phyloP scores from a whole-genome alignment of 2,888 invertebrate species.

The Rotaria magnacalcarata region DNA sequence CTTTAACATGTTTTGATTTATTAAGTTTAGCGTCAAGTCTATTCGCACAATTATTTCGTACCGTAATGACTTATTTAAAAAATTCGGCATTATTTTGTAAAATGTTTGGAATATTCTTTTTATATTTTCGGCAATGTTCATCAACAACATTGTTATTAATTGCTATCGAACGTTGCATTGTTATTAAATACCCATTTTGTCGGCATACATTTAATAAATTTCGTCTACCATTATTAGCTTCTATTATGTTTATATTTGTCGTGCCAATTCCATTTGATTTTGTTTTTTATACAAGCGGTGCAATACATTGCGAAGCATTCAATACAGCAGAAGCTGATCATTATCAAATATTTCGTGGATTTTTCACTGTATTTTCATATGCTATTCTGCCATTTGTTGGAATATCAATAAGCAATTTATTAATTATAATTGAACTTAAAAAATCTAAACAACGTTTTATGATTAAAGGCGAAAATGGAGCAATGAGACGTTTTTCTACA shows the following conservation, averaged over 20 bases:
- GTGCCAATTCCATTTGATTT: constrained; percentile 29
- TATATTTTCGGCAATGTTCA: constrained; percentile 36
- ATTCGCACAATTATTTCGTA: constrained; percentile 24
- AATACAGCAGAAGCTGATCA: background rate
- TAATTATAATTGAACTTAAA: constrained; percentile 21
- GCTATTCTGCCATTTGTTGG: background rate
- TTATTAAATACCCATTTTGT: constrained; percentile 32
- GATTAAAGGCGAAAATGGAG: background rate
- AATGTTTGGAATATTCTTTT: constrained; percentile 36
- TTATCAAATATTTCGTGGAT: constrained; percentile 34
- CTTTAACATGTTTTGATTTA: constrained; percentile 29
- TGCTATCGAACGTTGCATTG: constrained; percentile 35
- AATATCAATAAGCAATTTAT: constrained; percentile 19
- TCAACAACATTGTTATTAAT: constrained; percentile 31
- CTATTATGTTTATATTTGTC: background rate
- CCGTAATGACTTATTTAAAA: constrained; percentile 7
- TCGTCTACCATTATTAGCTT: constrained; percentile 19
- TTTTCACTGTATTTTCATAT: constrained; percentile 24
- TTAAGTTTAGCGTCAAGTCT: constrained; percentile 35
- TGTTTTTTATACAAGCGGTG: background rate
- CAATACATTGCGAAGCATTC: constrained; percentile 32
- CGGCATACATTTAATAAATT: constrained; percentile 23
- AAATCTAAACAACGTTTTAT: background rate
- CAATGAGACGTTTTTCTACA: background rate
- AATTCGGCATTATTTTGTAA: background rate